These are phyloP conservation scores for Antigone vipio DNA, from an alignment of 2,113 vertebrate genomes.

Conservation along the genomic window DNA sequence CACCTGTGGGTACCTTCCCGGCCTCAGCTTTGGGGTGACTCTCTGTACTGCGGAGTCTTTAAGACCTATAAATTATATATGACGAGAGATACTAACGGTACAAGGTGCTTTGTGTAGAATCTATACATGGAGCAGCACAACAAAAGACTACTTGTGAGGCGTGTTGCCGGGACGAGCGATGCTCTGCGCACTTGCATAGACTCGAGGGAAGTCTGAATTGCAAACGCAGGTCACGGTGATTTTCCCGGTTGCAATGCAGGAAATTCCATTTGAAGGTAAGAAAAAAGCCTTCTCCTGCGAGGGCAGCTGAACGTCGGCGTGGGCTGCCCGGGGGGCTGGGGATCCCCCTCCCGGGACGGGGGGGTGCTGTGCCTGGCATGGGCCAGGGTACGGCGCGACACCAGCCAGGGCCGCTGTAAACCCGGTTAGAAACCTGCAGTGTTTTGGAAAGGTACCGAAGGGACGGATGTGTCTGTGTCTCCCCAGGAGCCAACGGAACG, in stretches of 20 bases:
- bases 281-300: neutral
- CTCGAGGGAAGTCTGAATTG: neutral
- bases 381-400: too few relatives aligned
- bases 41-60: neutral
- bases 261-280: neutral
- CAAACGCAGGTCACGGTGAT: too few relatives aligned
- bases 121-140: fast-evolving
- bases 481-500: neutral
- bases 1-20: fast-evolving
- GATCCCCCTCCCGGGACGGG: neutral
- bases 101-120: neutral
- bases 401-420: too few relatives aligned
- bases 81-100: too few relatives aligned
- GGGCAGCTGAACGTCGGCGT: fast-evolving
- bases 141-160: too few relatives aligned
- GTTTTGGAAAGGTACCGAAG: fast-evolving
- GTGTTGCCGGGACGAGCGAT: too few relatives aligned
- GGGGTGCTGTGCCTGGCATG: neutral
- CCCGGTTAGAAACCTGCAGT: too few relatives aligned
- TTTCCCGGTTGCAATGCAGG: neutral
- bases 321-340: neutral
- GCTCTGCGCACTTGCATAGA: fast-evolving
- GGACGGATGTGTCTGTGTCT: neutral
- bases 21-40: neutral
- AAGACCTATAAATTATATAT: neutral